Conservation (phyloP, 2,797 vertebrate genomes). For the Gastrophryne carolinensis region DNA sequence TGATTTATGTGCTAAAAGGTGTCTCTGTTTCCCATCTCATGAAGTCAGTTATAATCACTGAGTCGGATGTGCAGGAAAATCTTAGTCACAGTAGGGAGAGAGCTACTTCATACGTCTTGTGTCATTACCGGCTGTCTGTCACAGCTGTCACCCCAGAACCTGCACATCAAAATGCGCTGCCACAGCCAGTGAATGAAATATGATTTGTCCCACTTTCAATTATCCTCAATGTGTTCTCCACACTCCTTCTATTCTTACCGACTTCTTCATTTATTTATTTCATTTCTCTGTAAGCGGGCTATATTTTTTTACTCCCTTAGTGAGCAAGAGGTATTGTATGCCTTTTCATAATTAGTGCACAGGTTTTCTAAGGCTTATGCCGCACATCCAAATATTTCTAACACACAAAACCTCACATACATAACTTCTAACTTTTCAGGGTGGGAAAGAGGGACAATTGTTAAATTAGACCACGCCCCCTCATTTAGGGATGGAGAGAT, state of each 20-base stretch:
- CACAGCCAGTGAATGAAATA: slow-evolving; percentile 21
- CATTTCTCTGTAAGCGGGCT: neutral
- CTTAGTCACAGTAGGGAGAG: neutral
- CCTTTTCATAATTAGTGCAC: too few species aligned
- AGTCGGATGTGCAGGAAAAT: neutral
- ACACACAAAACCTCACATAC: too few species aligned
- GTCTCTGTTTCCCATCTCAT: too few species aligned
- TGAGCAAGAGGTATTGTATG: too few species aligned
- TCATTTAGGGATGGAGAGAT: too few species aligned
- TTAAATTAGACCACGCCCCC: too few species aligned
- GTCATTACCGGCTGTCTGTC: neutral
- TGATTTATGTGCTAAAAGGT: too few species aligned
- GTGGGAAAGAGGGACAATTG: too few species aligned
- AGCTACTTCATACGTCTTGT: slow-evolving; percentile 7
- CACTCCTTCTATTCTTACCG: neutral
- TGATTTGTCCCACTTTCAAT: slow-evolving; percentile 11
- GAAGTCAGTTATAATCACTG: neutral
- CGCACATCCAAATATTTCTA: too few species aligned
- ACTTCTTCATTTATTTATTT: neutral
- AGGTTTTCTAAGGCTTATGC: too few species aligned
- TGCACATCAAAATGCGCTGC: neutral
- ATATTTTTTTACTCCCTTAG: too few species aligned
- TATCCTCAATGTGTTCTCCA: neutral
- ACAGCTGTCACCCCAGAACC: slow-evolving; percentile 15
- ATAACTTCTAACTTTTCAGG: too few species aligned